These are phyloP conservation scores for Danionella dracula DNA, from an alignment of 2,797 vertebrate species.

Conservation along the genomic window DNA sequence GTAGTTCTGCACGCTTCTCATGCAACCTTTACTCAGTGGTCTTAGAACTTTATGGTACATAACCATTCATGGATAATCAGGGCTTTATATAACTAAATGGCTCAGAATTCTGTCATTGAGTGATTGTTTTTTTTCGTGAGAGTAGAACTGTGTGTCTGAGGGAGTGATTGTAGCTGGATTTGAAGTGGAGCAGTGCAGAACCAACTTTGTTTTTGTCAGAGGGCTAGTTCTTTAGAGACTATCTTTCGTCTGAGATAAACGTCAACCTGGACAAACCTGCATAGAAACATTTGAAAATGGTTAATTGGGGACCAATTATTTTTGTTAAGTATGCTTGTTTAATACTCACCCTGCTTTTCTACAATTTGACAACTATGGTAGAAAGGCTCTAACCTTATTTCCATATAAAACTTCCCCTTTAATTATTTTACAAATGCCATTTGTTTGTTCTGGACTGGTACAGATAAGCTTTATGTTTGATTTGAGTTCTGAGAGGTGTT, in stretches of 20 bases:
- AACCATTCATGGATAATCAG: slow-evolving; percentile 46
- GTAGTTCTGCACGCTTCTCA: slow-evolving; percentile 48
- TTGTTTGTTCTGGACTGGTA: slow-evolving; percentile 22
- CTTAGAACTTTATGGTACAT: slow-evolving; percentile 44
- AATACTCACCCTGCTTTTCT: slow-evolving; percentile 3
- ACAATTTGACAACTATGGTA: not conserved
- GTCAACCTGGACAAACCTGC: not conserved
- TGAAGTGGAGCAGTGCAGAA: not conserved
- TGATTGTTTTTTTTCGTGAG: slow-evolving; percentile 21
- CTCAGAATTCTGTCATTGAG: slow-evolving; percentile 33
- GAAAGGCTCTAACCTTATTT: slow-evolving; percentile 11
- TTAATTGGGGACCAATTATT: slow-evolving; percentile 35
- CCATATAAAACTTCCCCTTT: not conserved
- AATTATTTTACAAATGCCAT: slow-evolving; percentile 11
- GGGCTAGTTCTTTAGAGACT: slow-evolving; percentile 25
- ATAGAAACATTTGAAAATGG: not conserved
- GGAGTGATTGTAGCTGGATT: slow-evolving; percentile 5
- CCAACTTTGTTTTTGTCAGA: slow-evolving; percentile 17
- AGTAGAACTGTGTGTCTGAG: slow-evolving; percentile 24
- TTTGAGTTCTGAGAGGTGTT: slow-evolving; percentile 41
- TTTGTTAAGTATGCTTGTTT: slow-evolving; percentile 14
- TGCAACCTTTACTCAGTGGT: slow-evolving; percentile 47
- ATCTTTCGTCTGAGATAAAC: not conserved
- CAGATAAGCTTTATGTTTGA: slow-evolving; percentile 26
- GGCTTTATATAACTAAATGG: slow-evolving; percentile 43